Percentiles rank a stretch among this genome's conserved stretches.
These are phyloP conservation scores for Sardina pilchardus DNA, from an alignment of 2,113 vertebrate genomes.

Conservation along the genomic window DNA sequence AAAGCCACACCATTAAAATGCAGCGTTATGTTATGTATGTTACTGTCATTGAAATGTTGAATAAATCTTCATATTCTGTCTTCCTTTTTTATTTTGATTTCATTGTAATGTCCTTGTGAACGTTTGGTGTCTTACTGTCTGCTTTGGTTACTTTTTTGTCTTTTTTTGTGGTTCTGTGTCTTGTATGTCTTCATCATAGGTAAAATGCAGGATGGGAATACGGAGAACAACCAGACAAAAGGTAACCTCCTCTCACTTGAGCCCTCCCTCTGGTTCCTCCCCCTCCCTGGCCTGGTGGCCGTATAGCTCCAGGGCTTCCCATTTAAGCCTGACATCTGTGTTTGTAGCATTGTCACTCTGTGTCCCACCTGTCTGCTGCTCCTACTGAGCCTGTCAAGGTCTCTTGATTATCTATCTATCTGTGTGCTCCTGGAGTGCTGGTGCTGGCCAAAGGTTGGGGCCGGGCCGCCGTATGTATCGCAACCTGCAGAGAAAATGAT, in stretches of 20 bases:
- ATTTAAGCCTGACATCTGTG: slow-evolving; percentile 52
- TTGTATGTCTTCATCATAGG: slow-evolving; percentile 96
- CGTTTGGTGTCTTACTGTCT: slow-evolving; percentile 80
- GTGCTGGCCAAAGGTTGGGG: not conserved
- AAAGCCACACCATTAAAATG: slow-evolving; percentile 42
- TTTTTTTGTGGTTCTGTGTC: slow-evolving; percentile 84
- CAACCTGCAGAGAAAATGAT: not conserved
- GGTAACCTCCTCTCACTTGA: slow-evolving; percentile 84
- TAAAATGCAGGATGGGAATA: slow-evolving; percentile 99
- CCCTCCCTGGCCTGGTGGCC: slow-evolving; percentile 14
- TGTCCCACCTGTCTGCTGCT: slow-evolving; percentile 51
- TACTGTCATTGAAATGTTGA: slow-evolving; percentile 66
- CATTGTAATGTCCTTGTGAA: slow-evolving; percentile 73
- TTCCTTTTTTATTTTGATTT: slow-evolving; percentile 72
- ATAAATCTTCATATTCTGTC: slow-evolving; percentile 77
- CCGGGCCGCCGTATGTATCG: not conserved
- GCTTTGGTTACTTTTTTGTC: slow-evolving; percentile 79
- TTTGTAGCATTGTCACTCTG: slow-evolving; percentile 57
- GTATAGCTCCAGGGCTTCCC: slow-evolving; percentile 22
- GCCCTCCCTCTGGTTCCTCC: slow-evolving; percentile 43
- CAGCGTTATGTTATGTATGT: slow-evolving; percentile 59
- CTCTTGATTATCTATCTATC: slow-evolving; percentile 25
- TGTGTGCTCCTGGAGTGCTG: slow-evolving; percentile 20
- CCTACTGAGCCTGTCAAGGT: slow-evolving; percentile 48
- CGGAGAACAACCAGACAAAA: slow-evolving; percentile 99